Conservation (phyloP, 2,797 vertebrate species). For the Silurus aristotelis region DNA sequence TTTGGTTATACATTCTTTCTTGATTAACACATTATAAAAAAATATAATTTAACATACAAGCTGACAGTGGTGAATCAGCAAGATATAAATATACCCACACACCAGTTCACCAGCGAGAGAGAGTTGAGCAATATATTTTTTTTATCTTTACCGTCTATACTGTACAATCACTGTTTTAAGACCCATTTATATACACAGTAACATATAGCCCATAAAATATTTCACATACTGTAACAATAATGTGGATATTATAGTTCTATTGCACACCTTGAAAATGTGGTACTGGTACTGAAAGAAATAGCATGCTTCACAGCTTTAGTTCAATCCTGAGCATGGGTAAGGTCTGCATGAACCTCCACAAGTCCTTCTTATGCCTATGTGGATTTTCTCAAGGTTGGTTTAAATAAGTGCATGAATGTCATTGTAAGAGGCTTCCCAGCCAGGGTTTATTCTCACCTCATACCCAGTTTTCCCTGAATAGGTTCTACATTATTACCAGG, state of each 20-base stretch:
- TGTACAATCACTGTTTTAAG: not conserved
- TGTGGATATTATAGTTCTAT: not conserved
- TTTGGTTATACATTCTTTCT: not conserved
- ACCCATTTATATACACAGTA: not conserved
- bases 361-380: not conserved
- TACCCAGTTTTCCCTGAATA: not conserved
- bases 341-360: not conserved
- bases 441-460: not conserved
- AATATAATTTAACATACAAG: not conserved
- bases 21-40: not conserved
- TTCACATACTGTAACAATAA: not conserved
- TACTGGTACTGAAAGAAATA: not conserved
- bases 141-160: not conserved
- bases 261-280: constrained; percentile 31
- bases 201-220: not conserved
- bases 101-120: not conserved
- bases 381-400: not conserved
- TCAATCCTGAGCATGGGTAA: not conserved
- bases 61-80: no score
- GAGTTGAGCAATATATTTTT: not conserved
- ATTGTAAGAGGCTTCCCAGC: not conserved
- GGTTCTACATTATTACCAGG: not conserved
- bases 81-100: not conserved
- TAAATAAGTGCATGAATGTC: not conserved
- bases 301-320: not conserved